Evolutionary conservation across 2,888 invertebrate genomes (phyloP).

Genomic region (Chalcis sispes): DNA sequence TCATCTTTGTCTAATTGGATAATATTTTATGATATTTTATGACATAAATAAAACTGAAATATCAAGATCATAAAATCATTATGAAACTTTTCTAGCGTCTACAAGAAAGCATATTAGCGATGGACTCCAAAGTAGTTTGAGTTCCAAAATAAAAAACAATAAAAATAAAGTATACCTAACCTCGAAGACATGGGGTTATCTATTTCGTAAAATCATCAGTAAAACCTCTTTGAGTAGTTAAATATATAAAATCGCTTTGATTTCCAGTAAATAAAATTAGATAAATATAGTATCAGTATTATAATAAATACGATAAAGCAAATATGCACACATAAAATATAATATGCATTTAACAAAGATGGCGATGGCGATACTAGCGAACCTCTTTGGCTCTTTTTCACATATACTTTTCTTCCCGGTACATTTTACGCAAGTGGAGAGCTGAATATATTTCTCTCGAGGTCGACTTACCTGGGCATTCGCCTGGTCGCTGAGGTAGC

Average conservation of each 20-base stretch:
- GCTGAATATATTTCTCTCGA: no score
- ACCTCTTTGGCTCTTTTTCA: no score
- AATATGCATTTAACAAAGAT: conserved; percentile 40
- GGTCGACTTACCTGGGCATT: conserved; percentile 46
- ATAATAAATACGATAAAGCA: not conserved
- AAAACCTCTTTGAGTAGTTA: no score
- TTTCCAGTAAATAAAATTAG: not conserved
- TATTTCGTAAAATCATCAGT: no score
- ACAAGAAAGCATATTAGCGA: not conserved
- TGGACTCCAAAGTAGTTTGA: not conserved
- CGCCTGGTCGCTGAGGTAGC: not conserved
- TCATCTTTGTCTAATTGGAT: not conserved
- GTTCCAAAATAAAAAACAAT: conserved; percentile 30
- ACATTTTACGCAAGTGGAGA: conserved; percentile 41
- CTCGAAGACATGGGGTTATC: no score
- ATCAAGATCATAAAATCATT: conserved; percentile 39
- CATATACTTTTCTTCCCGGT: not conserved
- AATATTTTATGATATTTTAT: not conserved
- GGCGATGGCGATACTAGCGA: conserved; percentile 34
- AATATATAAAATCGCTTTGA: no score
- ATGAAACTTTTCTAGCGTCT: conserved; percentile 24
- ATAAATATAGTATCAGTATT: not conserved
- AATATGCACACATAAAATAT: conserved; percentile 2
- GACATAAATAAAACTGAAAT: conserved; percentile 3
- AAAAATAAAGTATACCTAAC: conserved; percentile 39